Percentiles rank a stretch among this genome's conserved stretches.
These are phyloP conservation scores for Alfaro cultratus DNA, from an alignment of 2,797 vertebrate species.

Conservation along the genomic window DNA sequence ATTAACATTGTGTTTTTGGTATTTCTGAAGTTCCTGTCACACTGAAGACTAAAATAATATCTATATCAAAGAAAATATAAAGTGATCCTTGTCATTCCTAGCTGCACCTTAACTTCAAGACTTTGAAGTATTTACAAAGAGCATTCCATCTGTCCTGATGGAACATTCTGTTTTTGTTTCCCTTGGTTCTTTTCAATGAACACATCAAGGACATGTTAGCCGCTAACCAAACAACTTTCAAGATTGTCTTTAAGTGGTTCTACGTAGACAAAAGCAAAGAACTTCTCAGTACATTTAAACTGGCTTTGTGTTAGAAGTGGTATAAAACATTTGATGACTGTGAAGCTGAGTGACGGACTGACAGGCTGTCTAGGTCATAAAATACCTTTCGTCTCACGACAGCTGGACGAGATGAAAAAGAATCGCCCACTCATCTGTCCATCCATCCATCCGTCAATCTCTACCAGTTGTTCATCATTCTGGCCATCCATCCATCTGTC, in stretches of 20 bases:
- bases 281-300: background rate
- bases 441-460: background rate
- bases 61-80: background rate
- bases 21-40: slow-evolving; percentile 1
- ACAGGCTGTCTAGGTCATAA: background rate
- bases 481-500: background rate
- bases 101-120: slow-evolving; percentile 3
- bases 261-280: background rate
- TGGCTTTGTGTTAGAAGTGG: background rate
- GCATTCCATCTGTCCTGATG: slow-evolving; percentile 4
- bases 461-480: background rate
- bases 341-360: background rate
- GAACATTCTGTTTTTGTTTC: background rate
- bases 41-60: slow-evolving; percentile 5
- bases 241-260: background rate
- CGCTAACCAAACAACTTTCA: background rate
- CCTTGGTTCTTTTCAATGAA: background rate
- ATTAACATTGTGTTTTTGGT: slow-evolving; percentile 5
- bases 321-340: background rate
- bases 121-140: slow-evolving; percentile 4
- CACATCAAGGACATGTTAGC: slow-evolving; percentile 8
- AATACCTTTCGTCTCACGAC: background rate
- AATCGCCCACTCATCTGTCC: background rate
- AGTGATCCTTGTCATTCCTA: background rate
- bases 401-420: background rate